phyloP scores from a whole-genome alignment of 1,140 invertebrate species.

The Heliothis virescens region DNA sequence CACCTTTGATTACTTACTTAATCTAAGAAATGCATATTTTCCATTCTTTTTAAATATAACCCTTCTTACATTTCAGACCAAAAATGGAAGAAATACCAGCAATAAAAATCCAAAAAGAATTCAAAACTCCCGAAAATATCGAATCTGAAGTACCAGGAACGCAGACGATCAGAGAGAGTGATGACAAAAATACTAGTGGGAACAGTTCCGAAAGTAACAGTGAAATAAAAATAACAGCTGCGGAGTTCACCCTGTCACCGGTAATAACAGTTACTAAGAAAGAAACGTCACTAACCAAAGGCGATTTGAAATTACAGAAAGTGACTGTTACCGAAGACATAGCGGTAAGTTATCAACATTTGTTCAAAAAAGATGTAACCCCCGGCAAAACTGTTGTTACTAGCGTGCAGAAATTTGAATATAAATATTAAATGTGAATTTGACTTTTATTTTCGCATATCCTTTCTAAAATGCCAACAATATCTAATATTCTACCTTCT shows the following conservation, averaged over 20 bases:
- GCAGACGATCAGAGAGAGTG: slow-evolving; percentile 60
- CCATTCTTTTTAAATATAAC: too few relatives aligned
- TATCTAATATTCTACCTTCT: too few relatives aligned
- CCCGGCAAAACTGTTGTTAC: slow-evolving; percentile 73
- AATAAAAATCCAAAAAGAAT: slow-evolving; percentile 33
- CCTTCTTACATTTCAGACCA: background rate
- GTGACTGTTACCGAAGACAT: slow-evolving; percentile 73
- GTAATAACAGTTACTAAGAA: slow-evolving; percentile 73
- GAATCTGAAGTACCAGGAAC: slow-evolving; percentile 66
- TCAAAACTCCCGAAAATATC: slow-evolving; percentile 52
- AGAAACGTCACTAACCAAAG: slow-evolving; percentile 70
- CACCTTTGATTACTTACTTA: too few relatives aligned
- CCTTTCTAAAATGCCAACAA: background rate
- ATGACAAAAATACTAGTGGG: slow-evolving; percentile 19
- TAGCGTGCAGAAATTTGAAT: slow-evolving; percentile 70
- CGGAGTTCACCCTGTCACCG: slow-evolving; percentile 62
- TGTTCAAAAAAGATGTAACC: slow-evolving; percentile 73
- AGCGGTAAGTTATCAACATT: slow-evolving; percentile 77
- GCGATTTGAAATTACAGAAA: slow-evolving; percentile 72
- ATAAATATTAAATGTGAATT: slow-evolving; percentile 65
- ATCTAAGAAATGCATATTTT: too few relatives aligned
- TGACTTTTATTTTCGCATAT: slow-evolving; percentile 33
- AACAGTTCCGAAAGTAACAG: background rate
- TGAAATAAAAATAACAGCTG: slow-evolving; percentile 16
- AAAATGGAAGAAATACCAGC: slow-evolving; percentile 15